These are phyloP conservation scores for Halichondria panicea DNA, from an alignment of 37 sponge, comb jelly and placozoan genomes.

Conservation along the genomic window DNA sequence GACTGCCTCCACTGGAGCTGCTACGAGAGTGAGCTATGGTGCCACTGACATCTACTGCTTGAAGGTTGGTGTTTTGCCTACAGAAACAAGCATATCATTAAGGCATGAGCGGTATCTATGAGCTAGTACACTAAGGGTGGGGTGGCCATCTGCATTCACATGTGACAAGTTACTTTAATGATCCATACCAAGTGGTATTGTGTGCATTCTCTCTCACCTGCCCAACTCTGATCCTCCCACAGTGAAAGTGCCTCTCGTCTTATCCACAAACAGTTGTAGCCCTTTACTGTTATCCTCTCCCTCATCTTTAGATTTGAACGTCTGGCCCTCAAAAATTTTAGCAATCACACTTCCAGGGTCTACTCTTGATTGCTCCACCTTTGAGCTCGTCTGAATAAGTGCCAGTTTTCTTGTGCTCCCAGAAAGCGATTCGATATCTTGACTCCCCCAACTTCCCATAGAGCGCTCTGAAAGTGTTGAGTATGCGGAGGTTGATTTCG, in stretches of 20 bases:
- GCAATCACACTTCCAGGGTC: slow-evolving; percentile 45
- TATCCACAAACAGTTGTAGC: slow-evolving; percentile 39
- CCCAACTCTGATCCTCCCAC: slow-evolving; percentile 30
- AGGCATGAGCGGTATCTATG: too few relatives aligned
- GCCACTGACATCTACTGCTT: slow-evolving; percentile 34
- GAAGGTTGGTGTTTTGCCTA: slow-evolving; percentile 31
- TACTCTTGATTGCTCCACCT: slow-evolving; percentile 52
- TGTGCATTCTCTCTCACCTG: slow-evolving; percentile 13
- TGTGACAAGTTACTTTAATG: too few relatives aligned
- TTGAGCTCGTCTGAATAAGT: slow-evolving; percentile 5
- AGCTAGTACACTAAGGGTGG: too few relatives aligned
- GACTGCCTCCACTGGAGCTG: slow-evolving; percentile 17
- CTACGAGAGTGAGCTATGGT: neutral
- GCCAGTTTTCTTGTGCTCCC: slow-evolving; percentile 15
- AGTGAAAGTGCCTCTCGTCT: slow-evolving; percentile 13
- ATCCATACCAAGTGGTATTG: too few relatives aligned
- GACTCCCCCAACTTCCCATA: slow-evolving; percentile 8
- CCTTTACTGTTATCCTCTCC: slow-evolving; percentile 7
- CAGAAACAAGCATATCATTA: neutral
- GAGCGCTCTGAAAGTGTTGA: slow-evolving; percentile 57
- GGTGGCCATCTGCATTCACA: too few relatives aligned
- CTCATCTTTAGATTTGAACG: neutral
- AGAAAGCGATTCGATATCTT: slow-evolving; percentile 21
- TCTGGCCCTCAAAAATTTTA: slow-evolving; percentile 24
- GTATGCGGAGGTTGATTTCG: slow-evolving; percentile 56